A percentile compares a stretch with the other conserved stretches of the same genome.
Conservation (phyloP, 2,113 vertebrate genomes). For the Egretta garzetta region DNA sequence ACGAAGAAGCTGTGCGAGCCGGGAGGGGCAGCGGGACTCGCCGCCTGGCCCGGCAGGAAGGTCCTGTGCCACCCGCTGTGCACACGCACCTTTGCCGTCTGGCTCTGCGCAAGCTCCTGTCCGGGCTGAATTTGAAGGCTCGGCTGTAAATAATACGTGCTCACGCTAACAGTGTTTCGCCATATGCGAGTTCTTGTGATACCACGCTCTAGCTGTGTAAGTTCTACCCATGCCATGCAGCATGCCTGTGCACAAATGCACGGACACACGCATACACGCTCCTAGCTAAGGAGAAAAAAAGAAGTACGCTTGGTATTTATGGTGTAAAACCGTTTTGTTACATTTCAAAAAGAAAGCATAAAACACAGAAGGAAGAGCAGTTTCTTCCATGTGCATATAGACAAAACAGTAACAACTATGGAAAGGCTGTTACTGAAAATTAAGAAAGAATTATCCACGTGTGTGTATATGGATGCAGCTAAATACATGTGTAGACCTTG, state of each 20-base stretch:
- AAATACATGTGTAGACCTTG: neutral
- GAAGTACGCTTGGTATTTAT: neutral
- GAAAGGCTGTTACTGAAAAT: neutral
- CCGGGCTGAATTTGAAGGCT: no score
- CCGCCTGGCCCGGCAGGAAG: no score
- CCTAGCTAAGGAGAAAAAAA: neutral
- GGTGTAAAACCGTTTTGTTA: neutral
- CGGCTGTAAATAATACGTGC: no score
- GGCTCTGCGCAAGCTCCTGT: no score
- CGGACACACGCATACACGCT: accelerated
- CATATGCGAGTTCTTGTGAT: no score
- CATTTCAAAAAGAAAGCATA: neutral
- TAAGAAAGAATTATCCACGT: neutral
- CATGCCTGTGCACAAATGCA: accelerated
- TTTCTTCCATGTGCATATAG: neutral
- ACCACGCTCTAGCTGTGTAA: no score
- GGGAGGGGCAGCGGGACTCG: no score
- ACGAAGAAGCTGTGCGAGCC: no score
- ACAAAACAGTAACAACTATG: neutral
- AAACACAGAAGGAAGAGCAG: neutral
- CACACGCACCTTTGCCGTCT: no score
- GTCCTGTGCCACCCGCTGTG: no score
- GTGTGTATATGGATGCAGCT: neutral
- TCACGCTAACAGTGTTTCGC: no score
- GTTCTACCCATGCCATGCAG: accelerated